phyloP scores from a whole-genome alignment of 1,140 invertebrate species.

The Ceratoteleas bidentatus region DNA sequence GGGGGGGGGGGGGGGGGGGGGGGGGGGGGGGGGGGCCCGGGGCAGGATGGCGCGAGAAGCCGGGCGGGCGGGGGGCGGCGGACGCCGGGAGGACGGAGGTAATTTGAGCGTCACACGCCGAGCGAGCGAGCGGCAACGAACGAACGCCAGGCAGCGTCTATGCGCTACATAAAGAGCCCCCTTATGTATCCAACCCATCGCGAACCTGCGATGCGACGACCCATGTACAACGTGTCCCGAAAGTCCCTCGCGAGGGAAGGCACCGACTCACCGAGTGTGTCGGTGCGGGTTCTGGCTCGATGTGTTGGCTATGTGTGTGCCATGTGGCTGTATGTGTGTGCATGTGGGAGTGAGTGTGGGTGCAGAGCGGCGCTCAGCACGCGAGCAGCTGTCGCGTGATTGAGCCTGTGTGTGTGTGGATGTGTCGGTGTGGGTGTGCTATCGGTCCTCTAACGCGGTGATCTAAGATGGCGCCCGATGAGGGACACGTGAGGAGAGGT shows the following conservation, averaged over 20 bases:
- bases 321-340: no score
- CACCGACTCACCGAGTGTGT: no score
- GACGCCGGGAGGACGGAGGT: slow-evolving; percentile 64
- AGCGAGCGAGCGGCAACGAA: slow-evolving; percentile 75
- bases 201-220: slow-evolving; percentile 75
- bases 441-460: slow-evolving; percentile 47
- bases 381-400: slow-evolving; percentile 27
- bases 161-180: slow-evolving; percentile 80
- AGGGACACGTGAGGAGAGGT: slow-evolving; percentile 50
- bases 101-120: slow-evolving; percentile 81
- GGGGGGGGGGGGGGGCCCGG: slow-evolving; percentile 68
- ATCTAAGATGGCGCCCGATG: slow-evolving; percentile 67
- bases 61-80: slow-evolving; percentile 11
- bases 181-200: slow-evolving; percentile 77
- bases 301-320: no score
- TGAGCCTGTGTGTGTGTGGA: slow-evolving; percentile 6
- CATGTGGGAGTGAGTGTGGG: slow-evolving; percentile 11
- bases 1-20: slow-evolving; percentile 39
- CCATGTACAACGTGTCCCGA: slow-evolving; percentile 76
- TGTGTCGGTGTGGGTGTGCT: slow-evolving; percentile 14
- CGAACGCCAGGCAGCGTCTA: slow-evolving; percentile 76
- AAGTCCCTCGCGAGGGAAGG: slow-evolving; percentile 69
- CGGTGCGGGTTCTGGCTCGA: no score
- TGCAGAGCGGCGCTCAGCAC: slow-evolving; percentile 1
- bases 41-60: neutral